Base-by-base conservation (phyloP, 2,113 vertebrate genomes). In the Zingel zingel region DNA sequence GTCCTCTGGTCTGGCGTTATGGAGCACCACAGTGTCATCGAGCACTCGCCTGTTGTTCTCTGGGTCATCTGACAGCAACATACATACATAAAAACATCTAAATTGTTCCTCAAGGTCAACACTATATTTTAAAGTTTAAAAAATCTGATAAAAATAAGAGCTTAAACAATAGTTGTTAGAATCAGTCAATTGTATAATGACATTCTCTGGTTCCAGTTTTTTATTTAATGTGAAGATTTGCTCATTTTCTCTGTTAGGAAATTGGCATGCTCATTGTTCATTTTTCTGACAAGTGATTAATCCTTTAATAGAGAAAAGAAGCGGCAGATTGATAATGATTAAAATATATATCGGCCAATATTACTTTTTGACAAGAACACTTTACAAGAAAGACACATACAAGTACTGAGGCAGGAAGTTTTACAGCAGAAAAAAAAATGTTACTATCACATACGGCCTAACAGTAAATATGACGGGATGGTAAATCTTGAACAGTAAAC, bases 21-120 rank as follows among this genome's bases (percentile, higher is more conserved):
- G 93, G 36, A 99, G 89, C 73, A 96, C 95, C 85, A 99, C 81
- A 45, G 96, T 96, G 65, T 96, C 87, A 16, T 94, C 91, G 16
- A 89, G 64, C 61, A 96, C 88, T 39, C 70, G 86, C 45, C 75
- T 85, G 81, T 91, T 84, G 53, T 30, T 82, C 47, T 5, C 30
- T 2, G 82, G 63, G 18, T 89, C 88, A 67, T 91, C 95, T 96
- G 85, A 47, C 19, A 74, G 19, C 19, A 77, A 83, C 59, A 78
- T 9, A 74, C 8, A 39, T 8, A 64, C n/a, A 79, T 7, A 47
- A 53, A 36, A 53, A 56, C 12, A 74, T 33, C 19, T 61, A 36
- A 21, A 19, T 21, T 1, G 56, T 62, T 30, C 63, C 4, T 59
- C 18, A 25, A 57, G 47, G 2, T 51, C n/a, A 21, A 14, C 8